Evolutionary conservation across 2,113 vertebrate genomes (phyloP).

Genomic region (Actinemys pallida): DNA sequence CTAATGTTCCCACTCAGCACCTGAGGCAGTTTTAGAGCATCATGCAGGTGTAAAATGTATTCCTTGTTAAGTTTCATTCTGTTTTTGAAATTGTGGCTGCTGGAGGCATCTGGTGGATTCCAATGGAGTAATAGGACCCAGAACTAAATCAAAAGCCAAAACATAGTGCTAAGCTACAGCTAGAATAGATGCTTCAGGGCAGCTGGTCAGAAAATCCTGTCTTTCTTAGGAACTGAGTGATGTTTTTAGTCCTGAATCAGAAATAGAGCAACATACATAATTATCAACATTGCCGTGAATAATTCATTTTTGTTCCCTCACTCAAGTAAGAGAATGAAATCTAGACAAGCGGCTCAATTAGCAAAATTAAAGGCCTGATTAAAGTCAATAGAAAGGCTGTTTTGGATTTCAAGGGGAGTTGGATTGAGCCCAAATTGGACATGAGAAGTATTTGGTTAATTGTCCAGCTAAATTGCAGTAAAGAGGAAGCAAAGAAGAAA

Average conservation of each 20-base stretch:
- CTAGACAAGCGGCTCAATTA: neutral
- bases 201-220: neutral
- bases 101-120: neutral
- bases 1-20: neutral
- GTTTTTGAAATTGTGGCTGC: neutral
- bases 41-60: rapidly evolving
- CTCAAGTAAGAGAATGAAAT: neutral
- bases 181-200: neutral
- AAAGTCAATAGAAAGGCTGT: neutral
- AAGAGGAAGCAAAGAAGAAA: neutral
- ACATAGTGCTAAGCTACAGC: neutral
- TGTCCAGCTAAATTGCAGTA: neutral
- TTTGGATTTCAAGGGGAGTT: neutral
- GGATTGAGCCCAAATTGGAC: neutral
- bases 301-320: neutral
- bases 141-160: neutral
- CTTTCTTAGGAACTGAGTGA: neutral
- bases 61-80: neutral
- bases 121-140: rapidly evolving
- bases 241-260: neutral
- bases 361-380: neutral
- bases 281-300: neutral
- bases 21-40: rapidly evolving
- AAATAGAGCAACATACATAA: neutral
- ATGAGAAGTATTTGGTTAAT: rapidly evolving